A percentile compares a stretch with the other conserved stretches of the same genome.
Conservation (phyloP, 2,113 vertebrate genomes). For the Melanostigma gelatinosum region DNA sequence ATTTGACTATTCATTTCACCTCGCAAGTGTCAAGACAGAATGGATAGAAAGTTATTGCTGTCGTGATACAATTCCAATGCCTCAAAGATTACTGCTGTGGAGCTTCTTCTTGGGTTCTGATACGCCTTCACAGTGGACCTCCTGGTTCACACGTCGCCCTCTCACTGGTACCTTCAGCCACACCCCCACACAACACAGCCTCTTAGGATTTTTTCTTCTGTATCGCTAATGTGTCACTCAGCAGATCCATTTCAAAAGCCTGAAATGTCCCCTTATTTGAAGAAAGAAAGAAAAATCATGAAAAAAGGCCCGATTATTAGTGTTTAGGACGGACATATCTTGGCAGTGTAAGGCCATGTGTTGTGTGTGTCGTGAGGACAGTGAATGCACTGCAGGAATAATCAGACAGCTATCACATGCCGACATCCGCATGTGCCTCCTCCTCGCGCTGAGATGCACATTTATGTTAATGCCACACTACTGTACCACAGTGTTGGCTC, state of each 20-base stretch:
- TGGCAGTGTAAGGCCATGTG: background rate
- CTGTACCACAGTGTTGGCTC: conserved; percentile 64
- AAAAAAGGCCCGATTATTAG: background rate
- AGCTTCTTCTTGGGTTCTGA: no score
- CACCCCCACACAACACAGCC: background rate
- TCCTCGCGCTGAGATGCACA: conserved; percentile 53
- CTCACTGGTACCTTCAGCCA: background rate
- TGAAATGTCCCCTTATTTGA: background rate
- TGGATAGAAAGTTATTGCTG: no score
- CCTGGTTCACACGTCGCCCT: background rate
- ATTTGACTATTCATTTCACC: background rate
- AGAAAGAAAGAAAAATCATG: background rate
- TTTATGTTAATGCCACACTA: conserved; percentile 70
- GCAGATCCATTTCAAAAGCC: background rate
- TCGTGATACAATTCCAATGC: no score
- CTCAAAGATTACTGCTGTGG: no score
- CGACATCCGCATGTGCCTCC: conserved; percentile 35
- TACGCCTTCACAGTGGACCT: no score
- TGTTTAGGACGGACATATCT: conserved; percentile 11
- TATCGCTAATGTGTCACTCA: background rate
- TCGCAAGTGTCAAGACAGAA: background rate
- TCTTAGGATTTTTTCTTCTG: background rate
- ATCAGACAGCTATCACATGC: conserved; percentile 60
- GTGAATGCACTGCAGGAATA: conserved; percentile 15
- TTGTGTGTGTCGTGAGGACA: conserved; percentile 10